Evolutionary conservation across 2,113 vertebrate genomes (phyloP).

Genomic region (Kryptolebias marmoratus): DNA sequence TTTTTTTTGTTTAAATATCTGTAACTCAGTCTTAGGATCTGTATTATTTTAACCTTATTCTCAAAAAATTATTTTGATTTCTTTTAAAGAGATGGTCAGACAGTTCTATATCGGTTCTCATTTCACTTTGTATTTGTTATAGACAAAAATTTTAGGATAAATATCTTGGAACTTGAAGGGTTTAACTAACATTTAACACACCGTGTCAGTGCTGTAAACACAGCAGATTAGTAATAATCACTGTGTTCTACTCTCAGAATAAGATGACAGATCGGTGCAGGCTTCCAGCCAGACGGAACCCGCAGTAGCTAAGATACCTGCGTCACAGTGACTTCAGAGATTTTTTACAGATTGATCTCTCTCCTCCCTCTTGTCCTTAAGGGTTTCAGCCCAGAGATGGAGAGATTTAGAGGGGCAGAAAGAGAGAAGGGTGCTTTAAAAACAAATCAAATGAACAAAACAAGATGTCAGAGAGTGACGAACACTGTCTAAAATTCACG

Average conservation of each 20-base stretch:
- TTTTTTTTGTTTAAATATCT: too few species aligned
- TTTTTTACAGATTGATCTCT: constrained; percentile 44
- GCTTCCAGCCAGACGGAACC: constrained; percentile 25
- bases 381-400: constrained; percentile 10
- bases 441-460: constrained; percentile 60
- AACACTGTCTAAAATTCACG: constrained; percentile 10
- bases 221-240: constrained; percentile 18
- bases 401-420: not conserved
- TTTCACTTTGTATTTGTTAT: not conserved
- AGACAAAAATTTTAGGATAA: not conserved
- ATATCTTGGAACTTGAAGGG: not conserved
- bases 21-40: too few species aligned
- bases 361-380: constrained; percentile 51
- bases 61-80: too few species aligned
- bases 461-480: constrained; percentile 43
- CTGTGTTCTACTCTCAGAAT: not conserved
- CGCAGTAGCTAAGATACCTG: constrained; percentile 30
- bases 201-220: constrained; percentile 2
- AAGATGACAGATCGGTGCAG: constrained; percentile 24
- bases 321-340: constrained; percentile 68
- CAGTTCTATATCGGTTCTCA: too few species aligned
- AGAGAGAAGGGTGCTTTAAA: constrained; percentile 34
- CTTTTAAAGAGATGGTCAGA: too few species aligned
- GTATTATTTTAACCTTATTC: too few species aligned
- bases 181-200: not conserved